A percentile compares a stretch with the other conserved stretches of the same genome.
Evolutionary conservation across 1,140 invertebrate species (phyloP).

Genomic region (Trichogramma pretiosum): DNA sequence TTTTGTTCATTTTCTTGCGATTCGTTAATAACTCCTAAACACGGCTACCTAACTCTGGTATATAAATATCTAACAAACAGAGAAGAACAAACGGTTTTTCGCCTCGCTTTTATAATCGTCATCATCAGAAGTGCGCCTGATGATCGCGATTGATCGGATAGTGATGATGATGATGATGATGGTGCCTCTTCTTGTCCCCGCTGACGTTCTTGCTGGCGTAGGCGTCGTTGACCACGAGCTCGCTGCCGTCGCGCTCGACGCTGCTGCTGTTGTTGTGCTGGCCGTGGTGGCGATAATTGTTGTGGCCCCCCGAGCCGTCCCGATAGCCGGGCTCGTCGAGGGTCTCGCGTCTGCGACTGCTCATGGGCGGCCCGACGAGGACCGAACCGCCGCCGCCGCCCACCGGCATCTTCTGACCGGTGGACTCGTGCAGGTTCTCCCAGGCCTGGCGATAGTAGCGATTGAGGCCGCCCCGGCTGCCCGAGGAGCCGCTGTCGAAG

Average conservation of each 20-base stretch:
- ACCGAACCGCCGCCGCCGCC: slow-evolving; percentile 19
- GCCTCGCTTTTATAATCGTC: too few relatives aligned
- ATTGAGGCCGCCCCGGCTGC: slow-evolving; percentile 71
- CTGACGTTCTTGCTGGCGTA: slow-evolving; percentile 38
- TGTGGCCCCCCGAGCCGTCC: too few relatives aligned
- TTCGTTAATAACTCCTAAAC: too few relatives aligned
- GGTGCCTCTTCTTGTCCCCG: slow-evolving; percentile 62
- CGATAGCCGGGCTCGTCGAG: slow-evolving; percentile 55
- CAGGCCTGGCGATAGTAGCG: slow-evolving; percentile 82
- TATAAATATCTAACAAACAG: too few relatives aligned
- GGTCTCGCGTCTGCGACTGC: slow-evolving; percentile 59
- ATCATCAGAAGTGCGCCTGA: slow-evolving; percentile 43
- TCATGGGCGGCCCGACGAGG: slow-evolving; percentile 49
- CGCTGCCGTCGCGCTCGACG: slow-evolving; percentile 63
- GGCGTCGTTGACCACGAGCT: slow-evolving; percentile 68
- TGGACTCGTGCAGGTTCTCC: slow-evolving; percentile 82
- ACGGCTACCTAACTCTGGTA: too few relatives aligned
- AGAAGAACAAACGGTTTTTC: not conserved
- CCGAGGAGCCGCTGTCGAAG: slow-evolving; percentile 75
- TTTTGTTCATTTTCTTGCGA: too few relatives aligned
- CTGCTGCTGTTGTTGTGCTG: slow-evolving; percentile 2
- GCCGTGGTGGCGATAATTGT: slow-evolving; percentile 40
- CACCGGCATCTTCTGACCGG: slow-evolving; percentile 49
- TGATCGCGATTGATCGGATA: slow-evolving; percentile 41
- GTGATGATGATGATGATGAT: slow-evolving; percentile 78